Conservation (phyloP, 2,888 invertebrate species). For the Lepas anatifera region DNA sequence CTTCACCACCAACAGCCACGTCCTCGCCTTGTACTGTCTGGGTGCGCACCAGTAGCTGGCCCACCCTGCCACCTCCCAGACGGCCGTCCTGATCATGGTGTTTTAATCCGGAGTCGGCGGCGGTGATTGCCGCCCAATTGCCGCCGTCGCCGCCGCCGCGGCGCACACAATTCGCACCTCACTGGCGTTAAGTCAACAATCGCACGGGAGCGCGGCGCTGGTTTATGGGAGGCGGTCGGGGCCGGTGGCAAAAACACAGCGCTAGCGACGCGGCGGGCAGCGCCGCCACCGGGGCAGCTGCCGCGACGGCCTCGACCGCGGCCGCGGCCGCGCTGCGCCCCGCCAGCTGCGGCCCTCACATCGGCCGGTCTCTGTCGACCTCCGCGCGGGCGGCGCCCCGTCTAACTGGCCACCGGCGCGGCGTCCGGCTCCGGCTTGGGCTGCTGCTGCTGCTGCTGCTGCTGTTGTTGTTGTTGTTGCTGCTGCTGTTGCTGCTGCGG, state of each 20-base stretch:
- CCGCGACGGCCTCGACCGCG: too few relatives aligned
- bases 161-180: not conserved
- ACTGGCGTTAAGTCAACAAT: conserved; percentile 1
- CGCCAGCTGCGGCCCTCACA: too few relatives aligned
- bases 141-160: not conserved
- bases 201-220: not conserved
- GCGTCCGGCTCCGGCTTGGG: not conserved
- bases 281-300: not conserved
- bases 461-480: not conserved
- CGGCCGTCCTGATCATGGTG: conserved; percentile 1
- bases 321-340: not conserved
- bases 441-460: too few relatives aligned
- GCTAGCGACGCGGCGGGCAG: not conserved
- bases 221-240: not conserved
- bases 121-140: not conserved
- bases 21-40: too few relatives aligned
- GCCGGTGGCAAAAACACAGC: too few relatives aligned
- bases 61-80: too few relatives aligned
- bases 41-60: too few relatives aligned
- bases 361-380: too few relatives aligned
- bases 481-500: not conserved
- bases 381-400: not conserved
- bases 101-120: not conserved
- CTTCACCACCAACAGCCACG: too few relatives aligned
- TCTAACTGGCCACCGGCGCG: not conserved